A percentile compares a stretch with the other conserved stretches of the same genome.
These are phyloP conservation scores for Pteropus alecto DNA, from an alignment of 2,113 vertebrate genomes.

Conservation along the genomic window DNA sequence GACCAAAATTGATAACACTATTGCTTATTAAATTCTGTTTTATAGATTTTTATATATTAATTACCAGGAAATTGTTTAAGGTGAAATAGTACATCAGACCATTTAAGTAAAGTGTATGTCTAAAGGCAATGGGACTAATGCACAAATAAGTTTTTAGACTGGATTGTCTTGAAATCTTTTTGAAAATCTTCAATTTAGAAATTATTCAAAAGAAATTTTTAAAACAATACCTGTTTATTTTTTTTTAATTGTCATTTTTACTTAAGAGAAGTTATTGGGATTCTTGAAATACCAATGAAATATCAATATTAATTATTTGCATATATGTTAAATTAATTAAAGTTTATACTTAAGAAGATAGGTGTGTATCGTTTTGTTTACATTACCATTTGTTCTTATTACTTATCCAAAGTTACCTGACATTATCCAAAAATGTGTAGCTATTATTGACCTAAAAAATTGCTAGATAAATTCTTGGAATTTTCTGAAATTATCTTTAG, in stretches of 20 bases:
- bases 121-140: neutral
- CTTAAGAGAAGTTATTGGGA: neutral
- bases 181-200: neutral
- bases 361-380: neutral
- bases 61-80: neutral
- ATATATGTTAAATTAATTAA: constrained; percentile 46
- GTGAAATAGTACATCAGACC: neutral
- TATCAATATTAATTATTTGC: neutral
- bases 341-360: neutral
- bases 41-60: neutral
- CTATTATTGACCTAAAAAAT: neutral
- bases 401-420: constrained; percentile 19
- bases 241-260: neutral
- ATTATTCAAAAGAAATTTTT: neutral
- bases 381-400: constrained; percentile 46
- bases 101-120: neutral
- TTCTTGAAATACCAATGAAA: too few species aligned
- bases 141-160: neutral
- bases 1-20: neutral
- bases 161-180: neutral
- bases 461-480: neutral
- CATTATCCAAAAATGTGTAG: constrained; percentile 10
- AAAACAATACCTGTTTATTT: neutral
- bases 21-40: neutral
- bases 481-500: neutral